Evolutionary conservation across 1,140 invertebrate species (phyloP).

Genomic region (Protaetia brevitarsis): DNA sequence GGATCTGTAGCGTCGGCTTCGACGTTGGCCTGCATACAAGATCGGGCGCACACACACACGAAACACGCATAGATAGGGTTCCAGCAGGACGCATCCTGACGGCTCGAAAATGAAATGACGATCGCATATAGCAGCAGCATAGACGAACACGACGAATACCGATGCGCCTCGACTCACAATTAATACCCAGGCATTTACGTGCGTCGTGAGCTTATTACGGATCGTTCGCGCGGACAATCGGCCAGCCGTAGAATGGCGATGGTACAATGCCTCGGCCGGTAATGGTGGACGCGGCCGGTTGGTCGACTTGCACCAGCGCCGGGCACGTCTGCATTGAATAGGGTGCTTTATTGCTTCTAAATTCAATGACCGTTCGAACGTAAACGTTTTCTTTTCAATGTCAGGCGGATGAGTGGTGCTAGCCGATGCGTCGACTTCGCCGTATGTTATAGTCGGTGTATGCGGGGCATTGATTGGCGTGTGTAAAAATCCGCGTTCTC

Average conservation of each 20-base stretch:
- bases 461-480: no score
- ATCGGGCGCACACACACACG: no score
- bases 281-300: constrained; percentile 24
- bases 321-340: constrained; percentile 35
- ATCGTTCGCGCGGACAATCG: constrained; percentile 34
- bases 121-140: constrained; percentile 39
- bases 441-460: no score
- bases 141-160: constrained; percentile 39
- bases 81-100: constrained; percentile 35
- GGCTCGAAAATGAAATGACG: constrained; percentile 36
- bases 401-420: no score
- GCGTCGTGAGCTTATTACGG: constrained; percentile 41
- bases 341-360: constrained; percentile 39
- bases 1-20: constrained; percentile 25
- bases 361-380: constrained; percentile 39
- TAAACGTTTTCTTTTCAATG: no score
- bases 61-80: constrained; percentile 27
- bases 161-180: constrained; percentile 41
- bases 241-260: constrained; percentile 25
- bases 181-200: constrained; percentile 37
- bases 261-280: no score
- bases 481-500: no score
- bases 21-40: not conserved
- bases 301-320: constrained; percentile 33
- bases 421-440: no score